phyloP scores from a whole-genome alignment of 1,140 invertebrate species.

The Cepaea nemoralis region DNA sequence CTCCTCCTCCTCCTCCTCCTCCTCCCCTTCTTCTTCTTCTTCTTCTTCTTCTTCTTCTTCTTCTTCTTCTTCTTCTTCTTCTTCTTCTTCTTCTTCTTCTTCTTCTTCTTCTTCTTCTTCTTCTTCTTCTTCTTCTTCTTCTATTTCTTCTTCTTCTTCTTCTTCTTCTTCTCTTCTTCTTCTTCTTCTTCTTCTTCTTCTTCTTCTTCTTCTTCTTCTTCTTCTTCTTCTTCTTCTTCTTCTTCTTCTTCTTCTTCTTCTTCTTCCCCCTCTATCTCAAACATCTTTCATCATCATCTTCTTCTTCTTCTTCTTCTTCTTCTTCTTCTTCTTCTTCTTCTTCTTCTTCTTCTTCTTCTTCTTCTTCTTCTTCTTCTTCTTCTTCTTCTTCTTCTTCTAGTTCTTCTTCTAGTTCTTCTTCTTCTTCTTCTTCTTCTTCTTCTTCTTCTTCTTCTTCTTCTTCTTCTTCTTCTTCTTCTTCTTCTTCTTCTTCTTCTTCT shows the following conservation, averaged over 20 bases:
- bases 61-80: no score
- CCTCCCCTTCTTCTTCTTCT: no score
- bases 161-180: not conserved
- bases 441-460: not conserved
- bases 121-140: slow-evolving; percentile 21
- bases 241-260: no score
- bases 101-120: not conserved
- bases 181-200: not conserved
- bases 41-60: no score
- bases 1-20: no score
- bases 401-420: no score
- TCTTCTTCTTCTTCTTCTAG: no score
- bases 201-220: not conserved
- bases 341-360: no score
- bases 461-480: not conserved
- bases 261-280: not conserved
- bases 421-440: not conserved
- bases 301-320: slow-evolving; percentile 2
- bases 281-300: slow-evolving; percentile 13
- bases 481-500: slow-evolving; percentile 10
- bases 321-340: no score
- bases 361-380: no score
- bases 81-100: no score
- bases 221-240: not conserved
- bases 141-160: slow-evolving; percentile 1